Evolutionary conservation across 2,797 vertebrate genomes (phyloP), one percentile per base, ranked within the genome.

Genomic region (Xyrichtys novacula): DNA sequence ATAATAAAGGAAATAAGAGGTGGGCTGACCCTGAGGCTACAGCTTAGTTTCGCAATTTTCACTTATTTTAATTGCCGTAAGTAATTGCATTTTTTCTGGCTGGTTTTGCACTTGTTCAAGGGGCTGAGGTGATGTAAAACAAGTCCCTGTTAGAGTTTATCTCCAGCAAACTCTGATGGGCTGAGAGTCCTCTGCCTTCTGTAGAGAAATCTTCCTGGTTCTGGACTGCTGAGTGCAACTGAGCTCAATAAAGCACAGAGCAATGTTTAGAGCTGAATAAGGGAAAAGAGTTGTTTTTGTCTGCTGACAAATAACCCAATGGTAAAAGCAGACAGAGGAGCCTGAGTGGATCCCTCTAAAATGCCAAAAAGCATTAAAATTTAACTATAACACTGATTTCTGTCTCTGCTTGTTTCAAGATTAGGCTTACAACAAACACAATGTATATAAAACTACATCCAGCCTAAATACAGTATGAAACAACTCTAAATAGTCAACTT

Each of bases 41-140:
- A 31, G 26, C 56, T 39, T 65, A 72, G 59, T 40, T 74, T 70
- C 47, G 38, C 49, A 39, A 48, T 64, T 75, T 74, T 49, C 61
- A 79, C 74, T 75, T 59, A 79, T 76, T 84, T 78, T 69, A 85
- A 85, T 36, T 46, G 43, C 56, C 80, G 78, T 50, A 76, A 82
- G 60, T 75, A 81, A 86, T 74, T 76, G 49, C 74, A 74, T 83
- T 84, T 83, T 40, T 44, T 58, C 57, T 66, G 66, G 34, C 62
- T 81, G 67, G 36, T 58, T 78, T 74, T 31, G 68, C 56, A 47
- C 61, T 73, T 16, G 9, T 38, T 61, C 62, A 44, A 38, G 43
- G 53, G 44, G 46, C 75, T 70, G 50, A 65, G 40, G 48, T 16
- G 17, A 58, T 46, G 42, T 39, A 55, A 47, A 43, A 66, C 25